Evolutionary conservation across 2,113 vertebrate species (phyloP).

Genomic region (Archilochus colubris): DNA sequence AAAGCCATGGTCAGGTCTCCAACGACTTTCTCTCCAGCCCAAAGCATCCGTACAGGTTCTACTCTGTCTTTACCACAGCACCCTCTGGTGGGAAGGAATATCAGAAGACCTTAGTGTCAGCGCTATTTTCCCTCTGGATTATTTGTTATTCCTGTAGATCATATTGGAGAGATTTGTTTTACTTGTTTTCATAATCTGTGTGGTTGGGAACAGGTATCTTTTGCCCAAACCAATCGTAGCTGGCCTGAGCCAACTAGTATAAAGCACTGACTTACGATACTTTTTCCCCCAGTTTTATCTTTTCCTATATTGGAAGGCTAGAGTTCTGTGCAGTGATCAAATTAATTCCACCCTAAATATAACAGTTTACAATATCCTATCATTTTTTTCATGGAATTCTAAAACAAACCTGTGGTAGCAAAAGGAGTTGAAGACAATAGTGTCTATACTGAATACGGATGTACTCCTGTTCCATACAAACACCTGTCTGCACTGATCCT

Average conservation of each 20-base stretch:
- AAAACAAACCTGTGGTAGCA: not conserved
- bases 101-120: not conserved
- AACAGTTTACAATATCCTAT: not conserved
- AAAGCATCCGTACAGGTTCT: not conserved
- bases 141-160: not conserved
- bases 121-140: not conserved
- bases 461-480: not conserved
- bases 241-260: not conserved
- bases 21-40: not conserved
- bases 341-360: not conserved
- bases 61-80: not conserved
- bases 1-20: not conserved
- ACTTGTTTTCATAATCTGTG: not conserved
- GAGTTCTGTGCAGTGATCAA: not conserved
- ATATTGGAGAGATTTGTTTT: not conserved
- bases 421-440: not conserved
- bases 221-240: not conserved
- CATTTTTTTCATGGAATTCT: not conserved
- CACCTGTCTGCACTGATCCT: not conserved
- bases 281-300: not conserved
- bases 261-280: not conserved
- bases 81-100: not conserved
- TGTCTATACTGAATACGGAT: not conserved
- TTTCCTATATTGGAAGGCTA: not conserved
- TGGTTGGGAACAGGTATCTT: not conserved